phyloP scores from a whole-genome alignment of 2,888 invertebrate genomes.

The Dendrolimus houi region DNA sequence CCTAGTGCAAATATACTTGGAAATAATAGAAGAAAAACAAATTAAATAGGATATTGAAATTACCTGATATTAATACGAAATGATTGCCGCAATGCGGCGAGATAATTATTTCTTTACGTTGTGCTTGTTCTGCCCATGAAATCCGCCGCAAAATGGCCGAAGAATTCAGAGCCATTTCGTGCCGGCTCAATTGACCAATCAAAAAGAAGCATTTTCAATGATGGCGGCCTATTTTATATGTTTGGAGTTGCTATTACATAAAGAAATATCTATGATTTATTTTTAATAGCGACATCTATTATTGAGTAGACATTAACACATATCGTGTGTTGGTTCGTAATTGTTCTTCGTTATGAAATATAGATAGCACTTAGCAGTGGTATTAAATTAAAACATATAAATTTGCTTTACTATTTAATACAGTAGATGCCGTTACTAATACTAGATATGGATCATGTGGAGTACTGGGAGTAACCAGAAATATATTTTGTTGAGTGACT shows the following conservation, averaged over 20 bases:
- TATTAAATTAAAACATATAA: constrained; percentile 1
- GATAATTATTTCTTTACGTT: constrained; percentile 28
- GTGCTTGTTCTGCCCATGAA: constrained; percentile 14
- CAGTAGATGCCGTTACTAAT: too few relatives aligned
- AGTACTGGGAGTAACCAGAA: too few relatives aligned
- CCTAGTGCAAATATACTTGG: constrained; percentile 66
- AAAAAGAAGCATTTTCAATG: constrained; percentile 43
- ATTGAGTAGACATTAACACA: constrained; percentile 13
- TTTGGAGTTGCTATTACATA: constrained; percentile 39
- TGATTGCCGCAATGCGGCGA: constrained; percentile 60
- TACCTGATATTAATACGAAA: constrained; percentile 34
- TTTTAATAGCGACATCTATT: constrained; percentile 22
- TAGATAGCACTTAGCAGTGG: not conserved
- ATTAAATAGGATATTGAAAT: constrained; percentile 13
- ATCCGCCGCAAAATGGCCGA: constrained; percentile 56
- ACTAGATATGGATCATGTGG: too few relatives aligned
- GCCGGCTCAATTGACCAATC: constrained; percentile 48
- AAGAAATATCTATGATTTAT: constrained; percentile 4
- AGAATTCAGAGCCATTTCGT: constrained; percentile 26
- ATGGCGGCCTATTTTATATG: constrained; percentile 51
- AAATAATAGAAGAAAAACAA: constrained; percentile 1
- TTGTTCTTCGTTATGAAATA: not conserved
- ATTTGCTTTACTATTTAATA: too few relatives aligned
- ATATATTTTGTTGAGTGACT: too few relatives aligned
- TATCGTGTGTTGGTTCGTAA: not conserved